Percentiles rank a stretch among this genome's conserved stretches.
Evolutionary conservation across 1,140 invertebrate genomes (phyloP).

Genomic region (Zelostemma sp.): DNA sequence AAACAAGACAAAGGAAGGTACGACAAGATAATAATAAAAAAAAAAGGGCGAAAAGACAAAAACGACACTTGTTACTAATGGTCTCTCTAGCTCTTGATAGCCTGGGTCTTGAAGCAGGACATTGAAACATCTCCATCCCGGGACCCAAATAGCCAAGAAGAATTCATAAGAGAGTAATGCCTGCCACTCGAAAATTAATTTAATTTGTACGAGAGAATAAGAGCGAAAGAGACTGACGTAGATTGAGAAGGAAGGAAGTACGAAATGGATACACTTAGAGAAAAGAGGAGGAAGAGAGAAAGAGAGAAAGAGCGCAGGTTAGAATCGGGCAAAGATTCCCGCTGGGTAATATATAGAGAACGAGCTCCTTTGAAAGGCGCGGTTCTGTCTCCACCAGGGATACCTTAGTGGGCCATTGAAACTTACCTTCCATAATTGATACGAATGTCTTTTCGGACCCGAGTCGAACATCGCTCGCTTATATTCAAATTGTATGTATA

Average conservation of each 20-base stretch:
- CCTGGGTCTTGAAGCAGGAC: constrained; percentile 14
- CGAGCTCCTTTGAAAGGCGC: constrained; percentile 51
- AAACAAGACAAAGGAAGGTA: constrained; percentile 42
- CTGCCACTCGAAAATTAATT: constrained; percentile 55
- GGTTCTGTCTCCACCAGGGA: constrained; percentile 48
- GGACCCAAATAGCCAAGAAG: constrained; percentile 29
- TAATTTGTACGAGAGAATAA: constrained; percentile 56
- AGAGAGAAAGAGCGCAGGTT: constrained; percentile 22
- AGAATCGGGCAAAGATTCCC: constrained; percentile 40
- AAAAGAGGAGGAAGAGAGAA: constrained; percentile 11
- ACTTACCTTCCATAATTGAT: constrained; percentile 68
- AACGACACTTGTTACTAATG: constrained; percentile 44
- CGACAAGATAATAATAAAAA: constrained; percentile 42
- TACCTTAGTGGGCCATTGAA: constrained; percentile 47
- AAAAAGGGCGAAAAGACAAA: constrained; percentile 24
- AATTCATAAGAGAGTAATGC: constrained; percentile 57
- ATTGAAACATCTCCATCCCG: constrained; percentile 48
- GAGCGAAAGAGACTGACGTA: constrained; percentile 19
- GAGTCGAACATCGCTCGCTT: constrained; percentile 49
- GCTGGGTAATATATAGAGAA: constrained; percentile 53
- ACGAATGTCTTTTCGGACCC: constrained; percentile 66
- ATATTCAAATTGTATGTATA: constrained; percentile 53
- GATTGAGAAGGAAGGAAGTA: background rate
- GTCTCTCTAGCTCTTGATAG: constrained; percentile 27
- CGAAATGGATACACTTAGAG: constrained; percentile 2